Base-by-base conservation (phyloP, 2,888 invertebrate genomes). In the Julus scanicus region DNA sequence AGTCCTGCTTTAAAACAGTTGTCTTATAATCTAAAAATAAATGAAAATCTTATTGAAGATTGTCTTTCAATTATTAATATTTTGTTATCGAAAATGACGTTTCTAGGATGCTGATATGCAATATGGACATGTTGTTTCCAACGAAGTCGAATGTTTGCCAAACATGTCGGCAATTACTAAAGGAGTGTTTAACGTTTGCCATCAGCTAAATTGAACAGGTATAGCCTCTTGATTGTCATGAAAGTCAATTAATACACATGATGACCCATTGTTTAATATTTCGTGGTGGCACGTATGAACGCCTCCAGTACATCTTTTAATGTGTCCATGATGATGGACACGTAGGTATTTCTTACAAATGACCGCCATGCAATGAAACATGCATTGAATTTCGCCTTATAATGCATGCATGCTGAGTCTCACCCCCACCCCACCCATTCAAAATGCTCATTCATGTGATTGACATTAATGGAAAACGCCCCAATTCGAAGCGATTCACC, bases 391-490 rank as follows among this genome's bases (percentile, higher is more conserved):
- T 57, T 57, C 29, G 29, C 9, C 20, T 80, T 20, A 63, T 17
- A 80, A 80, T 80, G 71, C 8, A 71, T 29, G 71, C 71, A 71
- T 20, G 80, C 37, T 37, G 20, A 9, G 37, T 63, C 63, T 63
- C 63, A 63, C 80, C 80, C 80, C 37, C 80, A 9, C 80, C 80
- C 80, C 80, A 80, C 80, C 37, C 37, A 37, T 80, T 80, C 37
- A 11, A 29, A 37, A 80, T 80, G 80, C 80, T 80, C 80, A 37
- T 80, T 80, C 80, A 80, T 37, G 37, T 80, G 80, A 80, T 37
- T 80, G 80, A 80, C 80, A 80, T 80, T 80, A 80, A 80, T 80
- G 80, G 80, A 37, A 29, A 80, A 80, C 80, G 80, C 80, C 80
- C 80, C 80, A 37, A 80, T 29, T 80, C 80, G 80, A 80, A 80